Evolutionary conservation across 2,888 invertebrate species (phyloP).

Genomic region (Scaptomyza polygonia): DNA sequence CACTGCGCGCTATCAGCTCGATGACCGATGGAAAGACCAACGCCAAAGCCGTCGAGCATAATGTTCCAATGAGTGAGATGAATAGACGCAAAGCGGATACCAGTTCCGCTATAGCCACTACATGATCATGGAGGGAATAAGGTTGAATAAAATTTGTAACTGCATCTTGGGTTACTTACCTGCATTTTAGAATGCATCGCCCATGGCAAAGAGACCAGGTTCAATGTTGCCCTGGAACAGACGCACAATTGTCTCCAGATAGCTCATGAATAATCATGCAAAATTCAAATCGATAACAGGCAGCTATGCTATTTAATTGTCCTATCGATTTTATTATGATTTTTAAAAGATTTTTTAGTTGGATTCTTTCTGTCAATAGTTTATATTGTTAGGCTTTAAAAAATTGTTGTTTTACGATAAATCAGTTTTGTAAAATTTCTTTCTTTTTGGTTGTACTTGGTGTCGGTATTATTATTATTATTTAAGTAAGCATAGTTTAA

Average conservation of each 20-base stretch:
- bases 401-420: too few species aligned
- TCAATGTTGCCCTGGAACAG: conserved; percentile 98
- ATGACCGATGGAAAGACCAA: conserved; percentile 95
- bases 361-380: too few species aligned
- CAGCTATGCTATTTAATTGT: background rate
- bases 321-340: too few species aligned
- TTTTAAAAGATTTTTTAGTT: too few species aligned
- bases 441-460: too few species aligned
- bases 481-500: too few species aligned
- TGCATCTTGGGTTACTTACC: conserved; percentile 87
- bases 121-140: background rate
- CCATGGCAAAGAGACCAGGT: conserved; percentile 97
- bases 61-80: conserved; percentile 95
- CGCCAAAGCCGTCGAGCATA: conserved; percentile 94
- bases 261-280: conserved; percentile 85
- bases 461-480: too few species aligned
- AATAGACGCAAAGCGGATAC: conserved; percentile 94
- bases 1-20: conserved; percentile 90
- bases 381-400: too few species aligned
- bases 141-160: background rate
- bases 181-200: too few species aligned
- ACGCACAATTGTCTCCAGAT: conserved; percentile 94
- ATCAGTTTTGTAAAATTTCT: too few species aligned
- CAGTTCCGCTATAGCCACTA: conserved; percentile 93
- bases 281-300: conserved; percentile 2